Percentiles rank a stretch among this genome's conserved stretches.
These are phyloP conservation scores for Elephantulus edwardii DNA, from an alignment of 2,113 vertebrate genomes.

Conservation along the genomic window DNA sequence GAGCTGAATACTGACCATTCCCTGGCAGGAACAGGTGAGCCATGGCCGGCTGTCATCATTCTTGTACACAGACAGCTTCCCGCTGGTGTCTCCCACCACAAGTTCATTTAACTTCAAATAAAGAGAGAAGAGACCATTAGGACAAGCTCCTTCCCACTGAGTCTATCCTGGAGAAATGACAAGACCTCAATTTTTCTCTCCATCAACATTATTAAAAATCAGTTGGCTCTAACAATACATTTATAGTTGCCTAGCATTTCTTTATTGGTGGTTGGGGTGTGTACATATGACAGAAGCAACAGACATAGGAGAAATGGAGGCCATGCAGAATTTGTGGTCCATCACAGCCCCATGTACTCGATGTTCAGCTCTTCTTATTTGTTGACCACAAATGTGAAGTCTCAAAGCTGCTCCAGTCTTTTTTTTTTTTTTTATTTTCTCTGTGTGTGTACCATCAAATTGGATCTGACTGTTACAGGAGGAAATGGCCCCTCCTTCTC, in stretches of 20 bases:
- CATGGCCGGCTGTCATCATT: constrained; percentile 94
- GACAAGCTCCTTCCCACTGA: neutral
- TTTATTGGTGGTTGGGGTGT: neutral
- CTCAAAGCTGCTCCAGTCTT: constrained; percentile 14
- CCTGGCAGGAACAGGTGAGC: constrained; percentile 91
- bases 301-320: neutral
- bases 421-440: too few relatives aligned
- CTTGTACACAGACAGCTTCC: constrained; percentile 95
- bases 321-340: neutral
- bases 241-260: neutral
- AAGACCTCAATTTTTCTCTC: neutral
- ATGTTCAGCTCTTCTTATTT: neutral
- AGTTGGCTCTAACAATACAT: neutral
- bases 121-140: constrained; percentile 67
- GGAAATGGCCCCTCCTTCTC: too few relatives aligned
- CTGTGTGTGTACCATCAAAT: neutral
- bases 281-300: neutral
- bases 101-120: constrained; percentile 93
- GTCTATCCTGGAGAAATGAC: neutral
- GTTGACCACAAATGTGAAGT: neutral
- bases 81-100: constrained; percentile 95
- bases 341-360: neutral
- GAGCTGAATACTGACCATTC: constrained; percentile 90
- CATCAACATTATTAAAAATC: neutral
- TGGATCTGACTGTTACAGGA: too few relatives aligned